phyloP scores from a whole-genome alignment of 2,888 invertebrate species.

The Allygus modestus region DNA sequence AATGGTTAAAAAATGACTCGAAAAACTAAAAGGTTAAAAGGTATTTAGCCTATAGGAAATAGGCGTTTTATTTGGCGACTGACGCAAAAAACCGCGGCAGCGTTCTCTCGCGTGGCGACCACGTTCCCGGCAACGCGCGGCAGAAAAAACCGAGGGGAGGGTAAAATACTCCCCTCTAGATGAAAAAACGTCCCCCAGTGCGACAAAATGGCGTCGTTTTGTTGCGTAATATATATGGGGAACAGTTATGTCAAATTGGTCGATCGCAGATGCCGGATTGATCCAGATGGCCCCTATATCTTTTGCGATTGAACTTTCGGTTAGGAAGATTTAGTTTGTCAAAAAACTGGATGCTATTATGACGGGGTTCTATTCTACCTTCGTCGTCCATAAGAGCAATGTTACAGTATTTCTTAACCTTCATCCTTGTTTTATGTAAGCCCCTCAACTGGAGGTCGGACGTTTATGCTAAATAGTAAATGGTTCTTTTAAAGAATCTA shows the following conservation, averaged over 20 bases:
- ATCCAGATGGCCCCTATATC: conserved; percentile 24
- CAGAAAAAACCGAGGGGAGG: conserved; percentile 49
- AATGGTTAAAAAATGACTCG: not conserved
- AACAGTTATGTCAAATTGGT: conserved; percentile 59
- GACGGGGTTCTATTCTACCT: too few species aligned
- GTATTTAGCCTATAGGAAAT: conserved; percentile 5
- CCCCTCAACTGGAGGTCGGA: too few species aligned
- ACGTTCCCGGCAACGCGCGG: conserved; percentile 35
- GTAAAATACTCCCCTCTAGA: conserved; percentile 7
- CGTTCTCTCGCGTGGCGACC: conserved; percentile 37
- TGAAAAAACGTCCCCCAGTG: conserved; percentile 44
- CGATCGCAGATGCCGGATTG: conserved; percentile 36
- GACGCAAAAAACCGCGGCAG: conserved; percentile 11
- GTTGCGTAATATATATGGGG: conserved; percentile 59
- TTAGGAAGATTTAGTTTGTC: conserved; percentile 3
- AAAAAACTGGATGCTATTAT: too few species aligned
- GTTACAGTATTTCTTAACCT: too few species aligned
- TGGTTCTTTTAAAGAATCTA: too few species aligned
- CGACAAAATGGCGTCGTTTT: conserved; percentile 57
- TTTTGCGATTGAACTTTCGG: not conserved
- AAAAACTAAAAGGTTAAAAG: conserved; percentile 7
- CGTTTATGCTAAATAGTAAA: too few species aligned
- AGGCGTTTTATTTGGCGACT: conserved; percentile 53
- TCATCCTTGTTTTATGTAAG: too few species aligned
- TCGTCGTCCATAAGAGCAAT: too few species aligned